Percentiles rank a stretch among this genome's conserved stretches.
Conservation (phyloP, 1,140 invertebrate genomes). For the Drosophila dunni region DNA sequence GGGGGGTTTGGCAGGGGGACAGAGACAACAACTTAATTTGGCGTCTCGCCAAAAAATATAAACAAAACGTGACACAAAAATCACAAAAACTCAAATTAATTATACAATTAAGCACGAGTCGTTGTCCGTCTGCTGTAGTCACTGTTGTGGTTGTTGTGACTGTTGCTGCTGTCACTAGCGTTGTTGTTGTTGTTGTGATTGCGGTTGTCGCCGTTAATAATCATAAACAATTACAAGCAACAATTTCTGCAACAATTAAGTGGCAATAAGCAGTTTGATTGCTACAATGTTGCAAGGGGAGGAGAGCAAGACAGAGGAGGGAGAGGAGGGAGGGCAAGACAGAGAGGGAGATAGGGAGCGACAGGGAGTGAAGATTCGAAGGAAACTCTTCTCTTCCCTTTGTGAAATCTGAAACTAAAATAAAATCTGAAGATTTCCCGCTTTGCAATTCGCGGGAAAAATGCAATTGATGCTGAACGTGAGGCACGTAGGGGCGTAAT, state of each 20-base stretch:
- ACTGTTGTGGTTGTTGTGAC: conserved; percentile 4
- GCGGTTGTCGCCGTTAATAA: conserved; percentile 49
- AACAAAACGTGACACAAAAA: conserved; percentile 73
- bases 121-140: conserved; percentile 11
- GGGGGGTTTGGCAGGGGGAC: not conserved
- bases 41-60: conserved; percentile 58
- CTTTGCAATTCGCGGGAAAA: conserved; percentile 66
- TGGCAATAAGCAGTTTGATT: conserved; percentile 37
- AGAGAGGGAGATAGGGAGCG: not conserved
- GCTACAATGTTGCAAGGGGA: not conserved
- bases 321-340: not conserved
- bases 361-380: not conserved
- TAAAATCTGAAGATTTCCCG: conserved; percentile 62
- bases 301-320: not conserved
- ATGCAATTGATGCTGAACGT: conserved; percentile 73
- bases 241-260: conserved; percentile 46
- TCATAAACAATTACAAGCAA: conserved; percentile 59
- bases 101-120: conserved; percentile 79
- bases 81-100: conserved; percentile 69
- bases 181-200: conserved; percentile 15
- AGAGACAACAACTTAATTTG: conserved; percentile 23
- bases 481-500: conserved; percentile 64
- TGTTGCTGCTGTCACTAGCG: conserved; percentile 16
- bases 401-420: conserved; percentile 2
- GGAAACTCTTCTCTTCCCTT: not conserved